A percentile compares a stretch with the other conserved stretches of the same genome.
Conservation (phyloP, 2,113 vertebrate genomes). For the Mastomys coucha region DNA sequence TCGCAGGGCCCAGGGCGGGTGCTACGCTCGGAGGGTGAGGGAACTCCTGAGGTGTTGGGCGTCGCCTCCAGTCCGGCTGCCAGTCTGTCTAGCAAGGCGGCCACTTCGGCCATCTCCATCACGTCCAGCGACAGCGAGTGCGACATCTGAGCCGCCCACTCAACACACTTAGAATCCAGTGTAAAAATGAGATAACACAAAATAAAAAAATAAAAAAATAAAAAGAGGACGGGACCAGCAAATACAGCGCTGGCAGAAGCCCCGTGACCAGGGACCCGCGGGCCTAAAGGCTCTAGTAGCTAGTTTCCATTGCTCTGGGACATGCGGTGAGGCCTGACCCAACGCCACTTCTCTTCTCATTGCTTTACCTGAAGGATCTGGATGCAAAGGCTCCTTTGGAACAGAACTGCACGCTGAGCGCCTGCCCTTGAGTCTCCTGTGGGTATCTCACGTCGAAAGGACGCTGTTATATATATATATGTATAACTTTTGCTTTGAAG, state of each 20-base stretch:
- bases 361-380: slow-evolving; percentile 83
- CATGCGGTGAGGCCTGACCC: slow-evolving; percentile 51
- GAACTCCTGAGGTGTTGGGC: slow-evolving; percentile 92
- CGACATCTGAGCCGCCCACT: slow-evolving; percentile 92
- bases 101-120: slow-evolving; percentile 99
- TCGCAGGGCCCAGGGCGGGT: slow-evolving; percentile 94
- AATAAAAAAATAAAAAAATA: slow-evolving; percentile 39
- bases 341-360: slow-evolving; percentile 81
- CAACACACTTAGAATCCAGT: slow-evolving; percentile 41
- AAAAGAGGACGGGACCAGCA: slow-evolving; percentile 74
- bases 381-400: slow-evolving; percentile 82
- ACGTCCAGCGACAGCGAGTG: slow-evolving; percentile 99
- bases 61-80: slow-evolving; percentile 95
- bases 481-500: slow-evolving; percentile 92
- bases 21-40: slow-evolving; percentile 92
- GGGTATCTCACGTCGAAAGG: slow-evolving; percentile 92
- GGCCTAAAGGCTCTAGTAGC: not conserved
- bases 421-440: slow-evolving; percentile 86
- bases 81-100: slow-evolving; percentile 97
- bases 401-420: slow-evolving; percentile 83
- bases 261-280: slow-evolving; percentile 18
- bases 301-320: not conserved
- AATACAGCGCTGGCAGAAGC: slow-evolving; percentile 84
- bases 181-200: slow-evolving; percentile 69
- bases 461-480: slow-evolving; percentile 87